Conservation (phyloP, 2,797 vertebrate species). For the Numenius phaeopus region DNA sequence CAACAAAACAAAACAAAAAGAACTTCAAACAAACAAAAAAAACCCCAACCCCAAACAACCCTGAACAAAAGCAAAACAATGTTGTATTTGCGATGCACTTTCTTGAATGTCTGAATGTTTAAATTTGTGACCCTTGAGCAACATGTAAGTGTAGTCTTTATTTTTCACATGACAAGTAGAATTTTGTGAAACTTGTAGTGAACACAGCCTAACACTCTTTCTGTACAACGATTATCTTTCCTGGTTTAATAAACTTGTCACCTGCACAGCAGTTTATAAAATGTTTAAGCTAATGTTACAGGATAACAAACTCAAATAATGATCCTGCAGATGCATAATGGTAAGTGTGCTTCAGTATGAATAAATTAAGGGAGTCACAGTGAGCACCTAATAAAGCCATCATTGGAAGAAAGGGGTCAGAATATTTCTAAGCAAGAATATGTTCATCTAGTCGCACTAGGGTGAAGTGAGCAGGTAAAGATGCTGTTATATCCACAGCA, state of each 20-base stretch:
- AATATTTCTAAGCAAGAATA: not conserved
- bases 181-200: not conserved
- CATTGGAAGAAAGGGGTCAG: not conserved
- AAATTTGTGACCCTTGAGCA: not conserved
- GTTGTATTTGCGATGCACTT: not conserved
- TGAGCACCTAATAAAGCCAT: constrained; percentile 10
- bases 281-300: constrained; percentile 62
- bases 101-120: not conserved
- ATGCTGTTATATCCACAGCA: not conserved
- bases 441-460: not conserved
- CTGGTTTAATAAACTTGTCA: constrained; percentile 72
- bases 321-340: constrained; percentile 36
- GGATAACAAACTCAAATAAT: constrained; percentile 32
- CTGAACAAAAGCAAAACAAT: not conserved
- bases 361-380: constrained; percentile 64
- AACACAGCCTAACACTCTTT: not conserved
- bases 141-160: not conserved
- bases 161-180: not conserved
- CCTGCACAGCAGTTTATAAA: constrained; percentile 71
- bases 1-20: not conserved
- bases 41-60: not conserved
- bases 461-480: not conserved
- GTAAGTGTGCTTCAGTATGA: constrained; percentile 45
- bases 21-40: not conserved
- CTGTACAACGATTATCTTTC: not conserved